Conservation (phyloP, 2,888 invertebrate genomes). For the Uropetala carovei region DNA sequence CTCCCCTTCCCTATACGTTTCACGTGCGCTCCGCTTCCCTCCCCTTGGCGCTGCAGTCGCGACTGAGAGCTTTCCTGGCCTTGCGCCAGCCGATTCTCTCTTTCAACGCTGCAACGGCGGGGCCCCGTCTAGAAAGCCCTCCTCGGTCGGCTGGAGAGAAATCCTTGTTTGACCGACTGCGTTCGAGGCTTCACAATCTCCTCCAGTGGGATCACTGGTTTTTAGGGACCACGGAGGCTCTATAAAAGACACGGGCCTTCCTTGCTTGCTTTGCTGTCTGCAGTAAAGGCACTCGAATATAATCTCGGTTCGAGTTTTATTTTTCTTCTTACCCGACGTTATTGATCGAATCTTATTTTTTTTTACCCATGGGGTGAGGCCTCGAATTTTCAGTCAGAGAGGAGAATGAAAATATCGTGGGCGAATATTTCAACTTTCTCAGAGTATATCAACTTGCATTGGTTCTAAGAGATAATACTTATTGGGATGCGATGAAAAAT, state of each 20-base stretch:
- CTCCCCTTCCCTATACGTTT: neutral
- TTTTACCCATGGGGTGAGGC: neutral
- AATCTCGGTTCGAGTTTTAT: neutral
- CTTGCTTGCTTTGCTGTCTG: neutral
- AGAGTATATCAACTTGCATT: no score
- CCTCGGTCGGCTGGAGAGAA: conserved; percentile 33
- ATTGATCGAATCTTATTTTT: neutral
- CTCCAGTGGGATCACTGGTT: conserved; percentile 5
- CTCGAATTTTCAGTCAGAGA: no score
- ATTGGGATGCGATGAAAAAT: no score
- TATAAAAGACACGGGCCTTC: neutral
- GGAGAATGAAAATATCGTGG: no score
- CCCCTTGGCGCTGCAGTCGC: conserved; percentile 47
- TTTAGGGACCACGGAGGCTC: neutral
- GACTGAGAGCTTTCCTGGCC: conserved; percentile 14
- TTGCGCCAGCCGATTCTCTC: conserved; percentile 42
- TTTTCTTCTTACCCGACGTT: neutral
- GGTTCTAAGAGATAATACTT: no score
- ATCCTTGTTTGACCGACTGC: conserved; percentile 34
- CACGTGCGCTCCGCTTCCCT: conserved; percentile 50
- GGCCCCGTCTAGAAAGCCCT: conserved; percentile 47
- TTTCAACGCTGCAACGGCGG: neutral
- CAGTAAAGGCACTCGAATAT: neutral
- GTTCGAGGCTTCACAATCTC: neutral
- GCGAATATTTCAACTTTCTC: no score